Conservation (phyloP, 2,888 invertebrate species). For the Metallyticus violacea region DNA sequence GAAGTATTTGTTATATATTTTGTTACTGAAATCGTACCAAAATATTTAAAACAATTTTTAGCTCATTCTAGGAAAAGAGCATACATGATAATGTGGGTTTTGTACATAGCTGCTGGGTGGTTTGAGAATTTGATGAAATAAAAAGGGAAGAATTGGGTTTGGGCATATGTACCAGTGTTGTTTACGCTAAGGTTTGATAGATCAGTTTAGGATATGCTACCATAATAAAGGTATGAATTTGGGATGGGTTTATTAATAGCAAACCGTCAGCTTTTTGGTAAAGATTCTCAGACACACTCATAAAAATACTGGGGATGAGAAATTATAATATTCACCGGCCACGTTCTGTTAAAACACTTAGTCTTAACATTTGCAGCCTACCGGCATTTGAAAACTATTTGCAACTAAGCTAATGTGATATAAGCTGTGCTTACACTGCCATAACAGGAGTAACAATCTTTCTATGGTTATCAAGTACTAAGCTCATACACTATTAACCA, state of each 20-base stretch:
- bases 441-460: too few species aligned
- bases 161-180: not conserved
- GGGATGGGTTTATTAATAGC: not conserved
- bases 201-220: not conserved
- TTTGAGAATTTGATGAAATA: not conserved
- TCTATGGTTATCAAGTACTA: too few species aligned
- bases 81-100: not conserved
- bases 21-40: not conserved
- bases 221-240: not conserved
- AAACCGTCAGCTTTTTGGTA: not conserved
- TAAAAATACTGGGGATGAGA: not conserved
- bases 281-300: not conserved
- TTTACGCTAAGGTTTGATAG: not conserved
- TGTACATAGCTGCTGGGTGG: not conserved
- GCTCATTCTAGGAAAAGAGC: not conserved
- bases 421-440: not conserved
- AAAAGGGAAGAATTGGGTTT: not conserved
- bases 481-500: too few species aligned
- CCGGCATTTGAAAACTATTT: not conserved
- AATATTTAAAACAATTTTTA: not conserved
- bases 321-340: not conserved
- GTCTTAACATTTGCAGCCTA: not conserved
- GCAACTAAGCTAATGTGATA: not conserved
- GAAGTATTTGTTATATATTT: not conserved
- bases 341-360: not conserved